Evolutionary conservation across 2,888 invertebrate genomes (phyloP).

Genomic region (Xylota segnis): DNA sequence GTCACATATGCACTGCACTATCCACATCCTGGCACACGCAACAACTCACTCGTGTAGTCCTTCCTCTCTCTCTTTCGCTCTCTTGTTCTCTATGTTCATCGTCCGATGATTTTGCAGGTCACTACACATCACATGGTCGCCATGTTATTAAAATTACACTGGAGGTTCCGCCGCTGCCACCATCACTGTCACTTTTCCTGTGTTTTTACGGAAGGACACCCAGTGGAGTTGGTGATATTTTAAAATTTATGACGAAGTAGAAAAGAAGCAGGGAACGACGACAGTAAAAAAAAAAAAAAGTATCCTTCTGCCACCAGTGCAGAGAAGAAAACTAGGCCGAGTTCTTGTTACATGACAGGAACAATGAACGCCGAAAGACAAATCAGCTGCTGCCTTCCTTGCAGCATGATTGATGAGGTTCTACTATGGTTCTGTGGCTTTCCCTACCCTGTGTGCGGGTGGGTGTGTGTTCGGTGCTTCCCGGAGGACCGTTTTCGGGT

Average conservation of each 20-base stretch:
- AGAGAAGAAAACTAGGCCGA: conserved; percentile 71
- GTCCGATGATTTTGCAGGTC: conserved; percentile 74
- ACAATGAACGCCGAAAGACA: conserved; percentile 74
- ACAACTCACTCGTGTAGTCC: conserved; percentile 37
- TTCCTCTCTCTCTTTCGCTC: background rate
- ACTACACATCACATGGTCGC: conserved; percentile 71
- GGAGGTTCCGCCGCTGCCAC: conserved; percentile 44
- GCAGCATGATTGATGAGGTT: conserved; percentile 75
- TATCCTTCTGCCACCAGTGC: conserved; percentile 14
- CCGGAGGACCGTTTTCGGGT: conserved; percentile 55
- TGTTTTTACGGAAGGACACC: conserved; percentile 48
- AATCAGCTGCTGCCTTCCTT: conserved; percentile 73
- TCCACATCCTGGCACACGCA: conserved; percentile 53
- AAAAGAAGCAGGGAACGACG: conserved; percentile 14
- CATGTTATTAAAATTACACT: conserved; percentile 74
- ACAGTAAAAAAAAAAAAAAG: conserved; percentile 18
- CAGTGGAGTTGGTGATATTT: conserved; percentile 64
- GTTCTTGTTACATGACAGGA: conserved; percentile 74
- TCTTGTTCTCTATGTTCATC: background rate
- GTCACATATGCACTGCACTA: conserved; percentile 49
- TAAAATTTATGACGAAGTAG: conserved; percentile 67
- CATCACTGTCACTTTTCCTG: conserved; percentile 47
- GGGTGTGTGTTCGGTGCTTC: background rate
- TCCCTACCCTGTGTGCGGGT: conserved; percentile 24
- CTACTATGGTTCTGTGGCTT: conserved; percentile 48